Evolutionary conservation across 2,888 invertebrate genomes (phyloP), one percentile per base, ranked within the genome.

Genomic region (Drosophila emarginata): DNA sequence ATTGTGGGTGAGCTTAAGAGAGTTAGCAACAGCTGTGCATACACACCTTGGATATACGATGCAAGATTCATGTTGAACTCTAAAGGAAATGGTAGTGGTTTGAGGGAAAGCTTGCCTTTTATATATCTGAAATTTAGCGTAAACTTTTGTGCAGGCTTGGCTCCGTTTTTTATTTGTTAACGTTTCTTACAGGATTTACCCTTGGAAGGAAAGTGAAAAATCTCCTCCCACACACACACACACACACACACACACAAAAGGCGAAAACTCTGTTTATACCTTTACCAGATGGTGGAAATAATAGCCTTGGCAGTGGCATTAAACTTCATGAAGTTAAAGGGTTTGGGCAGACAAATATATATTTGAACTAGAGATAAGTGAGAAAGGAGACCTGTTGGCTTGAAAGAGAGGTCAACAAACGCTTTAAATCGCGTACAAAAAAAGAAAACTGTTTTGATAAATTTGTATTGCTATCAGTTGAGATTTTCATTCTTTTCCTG

Each of bases 11-110:
- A 56, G 15, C 56, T 28, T 26, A 57, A 36, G 54, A 21, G 58
- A 69, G 61, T 53, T 64, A 74, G 74, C 72, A 82, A 78, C 87
- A 82, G 87, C 82, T 82, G 82, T 74, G 84, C 81, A 78, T 61
- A 72, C 73, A 74, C 64, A 72, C 72, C 71, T 67, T 73, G 64
- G 26, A 45, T 39, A 28, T 45, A 18, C 54, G 18, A 36, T 32
- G 32, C 54, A 54, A 54, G 54, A 53, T 11, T 45, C 28, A 15
- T 32, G 32, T 11, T 15, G 53, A 32, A 32, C 28, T n/a, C 4
- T 28, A n/a, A 18, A n/a, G 11, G 26, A 28, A 15, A n/a, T n/a
- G 21, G 50, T 2, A 50, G 28, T n/a, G 56, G 50, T 28, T 2
- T 51, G 15, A 14, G n/a, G 32, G 50, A 21, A 7, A 32, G 32